Conservation (phyloP, 1,140 invertebrate species). For the Heliothis virescens region DNA sequence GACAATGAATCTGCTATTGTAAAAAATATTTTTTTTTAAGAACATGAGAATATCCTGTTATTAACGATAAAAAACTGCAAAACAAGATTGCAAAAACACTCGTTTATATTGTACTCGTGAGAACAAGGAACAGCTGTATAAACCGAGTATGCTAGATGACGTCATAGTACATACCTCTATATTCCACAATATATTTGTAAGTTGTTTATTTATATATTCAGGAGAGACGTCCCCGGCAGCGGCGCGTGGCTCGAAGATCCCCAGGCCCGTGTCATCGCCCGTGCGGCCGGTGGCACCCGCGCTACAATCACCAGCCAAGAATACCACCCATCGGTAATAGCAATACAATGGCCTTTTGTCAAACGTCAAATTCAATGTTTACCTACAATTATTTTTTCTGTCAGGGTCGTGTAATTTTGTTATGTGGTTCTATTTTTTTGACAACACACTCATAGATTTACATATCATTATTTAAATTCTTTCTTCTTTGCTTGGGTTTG, state of each 20-base stretch:
- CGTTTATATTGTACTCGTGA: slow-evolving; percentile 17
- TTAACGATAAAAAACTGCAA: slow-evolving; percentile 16
- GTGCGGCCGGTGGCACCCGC: slow-evolving; percentile 84
- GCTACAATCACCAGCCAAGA: slow-evolving; percentile 77
- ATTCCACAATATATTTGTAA: background rate
- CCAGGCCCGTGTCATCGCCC: slow-evolving; percentile 85
- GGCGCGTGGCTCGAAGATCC: slow-evolving; percentile 85
- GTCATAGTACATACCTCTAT: background rate
- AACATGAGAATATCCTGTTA: background rate
- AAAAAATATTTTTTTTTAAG: no score
- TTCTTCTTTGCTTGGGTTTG: no score
- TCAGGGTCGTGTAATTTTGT: background rate
- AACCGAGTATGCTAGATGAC: slow-evolving; percentile 2
- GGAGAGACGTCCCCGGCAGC: slow-evolving; percentile 86
- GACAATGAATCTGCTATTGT: background rate
- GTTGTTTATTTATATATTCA: slow-evolving; percentile 50
- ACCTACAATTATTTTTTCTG: background rate
- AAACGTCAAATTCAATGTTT: background rate
- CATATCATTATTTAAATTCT: no score
- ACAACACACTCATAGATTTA: no score
- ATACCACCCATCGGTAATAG: slow-evolving; percentile 69
- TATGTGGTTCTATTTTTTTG: no score
- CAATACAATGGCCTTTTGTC: background rate
- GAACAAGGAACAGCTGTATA: slow-evolving; percentile 36
- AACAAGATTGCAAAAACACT: background rate